Conservation (phyloP, 1,140 invertebrate genomes). For the Sinonovacula constricta region DNA sequence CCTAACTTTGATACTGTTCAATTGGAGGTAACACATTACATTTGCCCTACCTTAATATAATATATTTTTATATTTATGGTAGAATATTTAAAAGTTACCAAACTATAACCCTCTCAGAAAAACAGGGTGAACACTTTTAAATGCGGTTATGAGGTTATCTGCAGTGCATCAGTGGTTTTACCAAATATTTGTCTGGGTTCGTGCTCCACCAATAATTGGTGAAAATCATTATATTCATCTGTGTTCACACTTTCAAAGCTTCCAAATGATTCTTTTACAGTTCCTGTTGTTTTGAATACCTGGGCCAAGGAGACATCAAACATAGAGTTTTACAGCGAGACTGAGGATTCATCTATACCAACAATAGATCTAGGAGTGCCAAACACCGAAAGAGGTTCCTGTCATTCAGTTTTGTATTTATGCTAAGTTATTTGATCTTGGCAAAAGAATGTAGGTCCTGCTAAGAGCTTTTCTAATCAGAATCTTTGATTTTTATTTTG, state of each 20-base stretch:
- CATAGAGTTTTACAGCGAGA: constrained; percentile 90
- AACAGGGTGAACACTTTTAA: too few relatives aligned
- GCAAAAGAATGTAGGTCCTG: background rate
- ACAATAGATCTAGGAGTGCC: constrained; percentile 85
- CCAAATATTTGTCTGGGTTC: too few relatives aligned
- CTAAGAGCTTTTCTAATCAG: background rate
- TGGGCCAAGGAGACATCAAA: constrained; percentile 85
- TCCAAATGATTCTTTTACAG: constrained; percentile 64
- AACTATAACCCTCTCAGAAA: too few relatives aligned
- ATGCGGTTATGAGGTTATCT: too few relatives aligned
- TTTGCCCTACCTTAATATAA: too few relatives aligned
- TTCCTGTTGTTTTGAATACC: constrained; percentile 87
- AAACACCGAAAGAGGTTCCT: constrained; percentile 86
- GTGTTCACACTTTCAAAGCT: too few relatives aligned
- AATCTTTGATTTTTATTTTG: constrained; percentile 1
- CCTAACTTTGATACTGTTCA: too few relatives aligned
- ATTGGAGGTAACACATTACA: too few relatives aligned
- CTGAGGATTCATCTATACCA: constrained; percentile 84
- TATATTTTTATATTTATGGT: too few relatives aligned
- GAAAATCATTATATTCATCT: too few relatives aligned
- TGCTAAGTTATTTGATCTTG: background rate
- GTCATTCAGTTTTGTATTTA: background rate
- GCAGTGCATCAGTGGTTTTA: constrained; percentile 8
- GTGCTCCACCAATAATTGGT: too few relatives aligned
- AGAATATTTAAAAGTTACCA: too few relatives aligned